These are phyloP conservation scores for Sinocyclocheilus anshuiensis DNA, from an alignment of 2,113 vertebrate genomes.

Conservation along the genomic window DNA sequence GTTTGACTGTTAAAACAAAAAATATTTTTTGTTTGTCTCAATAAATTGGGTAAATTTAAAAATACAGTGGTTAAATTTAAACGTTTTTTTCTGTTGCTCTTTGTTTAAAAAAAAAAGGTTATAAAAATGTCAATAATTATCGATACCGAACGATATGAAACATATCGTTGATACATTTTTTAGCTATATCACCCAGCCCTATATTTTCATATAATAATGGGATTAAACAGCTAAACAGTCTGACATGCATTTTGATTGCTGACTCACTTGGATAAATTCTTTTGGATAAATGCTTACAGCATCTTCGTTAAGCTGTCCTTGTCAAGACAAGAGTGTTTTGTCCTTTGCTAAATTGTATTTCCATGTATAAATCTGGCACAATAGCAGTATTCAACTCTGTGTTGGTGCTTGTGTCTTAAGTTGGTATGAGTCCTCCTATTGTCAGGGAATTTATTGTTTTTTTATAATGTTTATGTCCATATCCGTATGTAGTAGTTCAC, in stretches of 20 bases:
- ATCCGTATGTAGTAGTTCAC: neutral
- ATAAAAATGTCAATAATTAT: too few species aligned
- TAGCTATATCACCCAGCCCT: too few species aligned
- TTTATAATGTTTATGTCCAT: neutral
- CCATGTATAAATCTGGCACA: slow-evolving; percentile 30
- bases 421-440: neutral
- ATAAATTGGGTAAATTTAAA: too few species aligned
- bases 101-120: too few species aligned
- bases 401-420: slow-evolving; percentile 13
- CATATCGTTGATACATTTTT: too few species aligned
- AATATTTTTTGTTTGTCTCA: too few species aligned
- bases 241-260: slow-evolving; percentile 17
- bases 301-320: slow-evolving; percentile 29
- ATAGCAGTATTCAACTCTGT: neutral
- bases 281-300: neutral
- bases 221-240: neutral
- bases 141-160: too few species aligned
- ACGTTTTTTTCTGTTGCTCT: too few species aligned
- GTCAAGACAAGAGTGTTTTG: slow-evolving; percentile 37
- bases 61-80: too few species aligned
- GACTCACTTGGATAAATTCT: slow-evolving; percentile 42
- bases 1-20: too few species aligned
- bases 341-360: slow-evolving; percentile 42
- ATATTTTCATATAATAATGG: neutral
- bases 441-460: neutral